Conservation (phyloP, 2,113 vertebrate species). For the Coregonus clupeaformis region DNA sequence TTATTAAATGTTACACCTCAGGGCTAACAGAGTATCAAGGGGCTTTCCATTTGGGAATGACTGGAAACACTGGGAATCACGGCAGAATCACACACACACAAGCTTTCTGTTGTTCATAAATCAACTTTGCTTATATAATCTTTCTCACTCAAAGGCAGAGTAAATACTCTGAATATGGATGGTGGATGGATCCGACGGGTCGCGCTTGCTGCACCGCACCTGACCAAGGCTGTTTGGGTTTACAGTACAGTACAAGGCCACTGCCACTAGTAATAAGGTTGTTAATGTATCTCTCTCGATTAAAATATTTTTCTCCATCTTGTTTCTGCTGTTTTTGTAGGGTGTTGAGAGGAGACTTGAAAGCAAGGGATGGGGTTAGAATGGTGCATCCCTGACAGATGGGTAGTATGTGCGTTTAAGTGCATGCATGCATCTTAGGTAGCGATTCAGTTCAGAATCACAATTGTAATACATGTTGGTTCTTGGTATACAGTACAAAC, state of each 20-base stretch:
- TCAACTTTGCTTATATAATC: slow-evolving; percentile 88
- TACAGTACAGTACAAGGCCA: slow-evolving; percentile 50
- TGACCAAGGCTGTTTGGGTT: slow-evolving; percentile 55
- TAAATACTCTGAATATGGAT: slow-evolving; percentile 77
- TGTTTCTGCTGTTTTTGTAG: slow-evolving; percentile 54
- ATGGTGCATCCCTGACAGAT: neutral
- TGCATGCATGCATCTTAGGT: slow-evolving; percentile 1
- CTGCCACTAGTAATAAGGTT: slow-evolving; percentile 72
- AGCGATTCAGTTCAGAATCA: too few relatives aligned
- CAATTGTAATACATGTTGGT: too few relatives aligned
- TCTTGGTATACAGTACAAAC: too few relatives aligned
- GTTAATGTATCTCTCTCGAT: slow-evolving; percentile 77
- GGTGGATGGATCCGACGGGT: slow-evolving; percentile 55
- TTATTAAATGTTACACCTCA: slow-evolving; percentile 98
- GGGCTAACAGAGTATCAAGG: slow-evolving; percentile 91
- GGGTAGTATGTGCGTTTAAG: slow-evolving; percentile 7
- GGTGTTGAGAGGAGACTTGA: slow-evolving; percentile 33
- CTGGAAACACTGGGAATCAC: slow-evolving; percentile 81
- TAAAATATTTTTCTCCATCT: slow-evolving; percentile 78
- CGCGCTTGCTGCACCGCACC: slow-evolving; percentile 65
- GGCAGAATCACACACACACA: slow-evolving; percentile 54
- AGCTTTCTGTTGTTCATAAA: slow-evolving; percentile 89
- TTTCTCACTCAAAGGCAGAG: slow-evolving; percentile 83
- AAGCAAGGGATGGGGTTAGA: slow-evolving; percentile 69
- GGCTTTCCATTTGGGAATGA: slow-evolving; percentile 85